Evolutionary conservation across 1,140 invertebrate genomes (phyloP), one percentile per base, ranked within the genome.

Genomic region (Diorhabda sublineata): DNA sequence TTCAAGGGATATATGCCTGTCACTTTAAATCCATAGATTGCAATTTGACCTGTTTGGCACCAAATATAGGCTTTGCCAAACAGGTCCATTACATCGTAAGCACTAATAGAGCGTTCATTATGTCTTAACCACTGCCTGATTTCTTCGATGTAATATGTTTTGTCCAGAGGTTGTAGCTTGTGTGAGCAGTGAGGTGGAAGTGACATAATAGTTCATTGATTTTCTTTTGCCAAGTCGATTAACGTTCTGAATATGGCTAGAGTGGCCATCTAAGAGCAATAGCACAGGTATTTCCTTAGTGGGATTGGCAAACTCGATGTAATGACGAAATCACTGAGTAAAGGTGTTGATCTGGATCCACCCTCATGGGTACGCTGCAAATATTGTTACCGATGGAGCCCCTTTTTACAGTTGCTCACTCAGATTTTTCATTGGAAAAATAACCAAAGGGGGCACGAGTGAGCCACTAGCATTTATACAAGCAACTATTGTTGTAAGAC

Each of bases 121-220:
- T 52, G 56, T 63, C 64, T 63, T 52, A 70, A 44, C 56, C 67
- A 71, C 59, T 64, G 52, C 66, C 69, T 47, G 1, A 73, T 58
- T 62, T 71, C 67, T 71, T 73, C 69, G 52, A 52, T 73, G 41
- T 77, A 79, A 66, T 69, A 73, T 4, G 58, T 64, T 59, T 70
- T 72, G 64, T 81, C 80, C 7, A 80, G 70, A 26, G 81, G 80
- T 64, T 83, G 80, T 77, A 82, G 61, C 42, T 76, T 73, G 69
- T 81, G 77, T 3, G 74, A 78, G 26, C 61, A 71, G 62, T 82
- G 79, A 7, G 79, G 76, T 11, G 81, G 78, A 4, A 81, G 69
- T 45, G 58, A 77, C 5, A 79, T 7, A 11, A 81, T 71, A 7
- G 68, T 68, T 72, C 3, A 7, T 5, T 45, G 60, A 66, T 77